Base-by-base conservation (phyloP, 64 coral and sea anemone genomes). In the Stichodactyla helianthus region DNA sequence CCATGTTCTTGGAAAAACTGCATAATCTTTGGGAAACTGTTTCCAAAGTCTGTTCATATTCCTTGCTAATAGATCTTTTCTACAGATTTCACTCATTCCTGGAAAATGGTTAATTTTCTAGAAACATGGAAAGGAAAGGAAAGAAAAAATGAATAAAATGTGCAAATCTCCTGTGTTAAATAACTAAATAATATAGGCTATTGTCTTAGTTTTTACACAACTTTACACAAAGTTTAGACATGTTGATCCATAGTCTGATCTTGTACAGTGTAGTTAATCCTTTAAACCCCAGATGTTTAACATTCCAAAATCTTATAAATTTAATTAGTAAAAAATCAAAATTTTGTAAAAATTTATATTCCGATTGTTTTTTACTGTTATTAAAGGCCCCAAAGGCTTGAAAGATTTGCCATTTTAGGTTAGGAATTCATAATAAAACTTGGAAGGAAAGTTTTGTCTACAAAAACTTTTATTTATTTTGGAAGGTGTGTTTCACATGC, bases 101-200 rank as follows among this genome's bases (percentile, higher is more conserved):
- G 96, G 96, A 79, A 98, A 98, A 93, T 98, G 96, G 61, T 98
- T 98, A 53, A 98, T 98, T 95, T 98, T 98, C 96, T 98, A 86
- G 50, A 59, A 19, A 91, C 23, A 44, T 44, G 35, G 35, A 77
- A 82, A 82, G 13, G 35, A 77, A 82, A 82, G 13, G 51, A 22
- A 23, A n/a, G 5, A 60, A 60, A 60, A 60, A 60, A 60, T 60
- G 13, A 60, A 60, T 17, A 60, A 60, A 60, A 60, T 15, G 14
- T 60, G 18, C 14, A 18, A 2, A 13, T 60, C 5, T 17, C 14
- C 13, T 18, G 6, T 13, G 59, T 60, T 60, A 4, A 17, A 60
- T 17, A 60, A 0, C 14, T 15, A 60, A 60, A 60, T 13, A 60
- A 13, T 44, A 44, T 44, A 44, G 1, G 5, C 59, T 60, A 15